Evolutionary conservation across 2,113 vertebrate genomes (phyloP), one percentile per base, ranked within the genome.

Genomic region (Solea senegalensis): DNA sequence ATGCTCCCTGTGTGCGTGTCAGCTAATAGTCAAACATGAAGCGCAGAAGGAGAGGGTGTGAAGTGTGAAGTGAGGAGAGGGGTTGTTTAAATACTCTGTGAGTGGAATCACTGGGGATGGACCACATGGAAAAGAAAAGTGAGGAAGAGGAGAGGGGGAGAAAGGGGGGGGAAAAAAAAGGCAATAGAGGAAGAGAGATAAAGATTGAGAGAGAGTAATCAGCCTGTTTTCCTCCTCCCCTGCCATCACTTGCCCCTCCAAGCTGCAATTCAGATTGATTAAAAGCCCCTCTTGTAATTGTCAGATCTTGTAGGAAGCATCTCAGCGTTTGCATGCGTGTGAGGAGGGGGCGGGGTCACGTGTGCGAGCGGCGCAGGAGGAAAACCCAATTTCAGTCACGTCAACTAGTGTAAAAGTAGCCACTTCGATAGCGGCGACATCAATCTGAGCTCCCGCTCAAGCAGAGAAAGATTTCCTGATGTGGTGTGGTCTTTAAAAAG

Each of bases 1-100:
- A 89, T 89, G 88, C 89, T 95, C 95, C 94, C 94, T 92, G 89
- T 91, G 94, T 94, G 91, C 91, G 94, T 95, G 95, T 95, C 95
- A 94, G 93, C 94, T 95, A 95, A 95, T 94, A 92, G 95, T 93
- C 94, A 95, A 91, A 95, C 89, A 89, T 82, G 86, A 89, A 91
- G 90, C 81, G 85, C 91, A 83, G 86, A 85, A 86, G 70, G 74
- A 74, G 76, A 81, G 78, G 81, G 81, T 80, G 76, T 78, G 80
- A 41, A 85, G 28, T n/a, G 88, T 78, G 78, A 86, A 76, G 78
- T 57, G 45, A 75, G 82, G 83, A 83, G 84, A 84, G 84, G 46
- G 74, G 69, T 86, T 86, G 91, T 89, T 92, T 91, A 75, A 71
- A 89, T 57, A 82, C 77, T 77, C 79, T 53, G 49, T 39, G 61